These are phyloP conservation scores for Cantharis rufa DNA, from an alignment of 2,888 invertebrate species.

Conservation along the genomic window DNA sequence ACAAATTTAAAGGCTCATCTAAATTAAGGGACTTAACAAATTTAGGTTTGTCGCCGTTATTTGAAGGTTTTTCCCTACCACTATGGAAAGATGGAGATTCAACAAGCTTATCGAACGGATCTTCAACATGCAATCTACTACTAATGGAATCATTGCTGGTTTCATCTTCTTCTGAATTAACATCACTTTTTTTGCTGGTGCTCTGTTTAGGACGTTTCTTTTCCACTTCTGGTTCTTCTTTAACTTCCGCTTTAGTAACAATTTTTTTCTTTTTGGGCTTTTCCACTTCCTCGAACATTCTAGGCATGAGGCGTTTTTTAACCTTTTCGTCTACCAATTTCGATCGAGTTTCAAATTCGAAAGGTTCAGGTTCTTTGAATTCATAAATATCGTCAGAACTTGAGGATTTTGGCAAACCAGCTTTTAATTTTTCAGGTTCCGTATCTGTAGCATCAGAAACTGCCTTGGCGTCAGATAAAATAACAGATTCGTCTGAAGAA, in stretches of 20 bases:
- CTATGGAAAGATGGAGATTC: slow-evolving; percentile 61
- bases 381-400: slow-evolving; percentile 74
- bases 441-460: slow-evolving; percentile 28
- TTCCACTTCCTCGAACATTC: slow-evolving; percentile 50
- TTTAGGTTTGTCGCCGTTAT: slow-evolving; percentile 30
- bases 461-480: slow-evolving; percentile 39
- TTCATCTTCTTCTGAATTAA: slow-evolving; percentile 47
- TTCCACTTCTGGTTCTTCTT: slow-evolving; percentile 33
- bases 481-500: slow-evolving; percentile 48
- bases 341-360: slow-evolving; percentile 75
- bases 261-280: slow-evolving; percentile 48
- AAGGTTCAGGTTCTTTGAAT: slow-evolving; percentile 88
- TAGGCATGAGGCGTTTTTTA: slow-evolving; percentile 49
- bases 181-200: slow-evolving; percentile 37
- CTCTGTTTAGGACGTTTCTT: slow-evolving; percentile 38
- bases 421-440: slow-evolving; percentile 40
- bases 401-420: slow-evolving; percentile 40
- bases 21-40: slow-evolving; percentile 44
- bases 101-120: slow-evolving; percentile 59
- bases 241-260: slow-evolving; percentile 34
- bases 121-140: slow-evolving; percentile 46
- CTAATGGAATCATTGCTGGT: slow-evolving; percentile 40
- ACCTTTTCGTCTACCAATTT: slow-evolving; percentile 47
- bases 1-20: slow-evolving; percentile 54
- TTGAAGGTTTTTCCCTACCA: slow-evolving; percentile 37